These are phyloP conservation scores for Coecobrya sp. DNA, from an alignment of 2,888 invertebrate genomes.

Conservation along the genomic window DNA sequence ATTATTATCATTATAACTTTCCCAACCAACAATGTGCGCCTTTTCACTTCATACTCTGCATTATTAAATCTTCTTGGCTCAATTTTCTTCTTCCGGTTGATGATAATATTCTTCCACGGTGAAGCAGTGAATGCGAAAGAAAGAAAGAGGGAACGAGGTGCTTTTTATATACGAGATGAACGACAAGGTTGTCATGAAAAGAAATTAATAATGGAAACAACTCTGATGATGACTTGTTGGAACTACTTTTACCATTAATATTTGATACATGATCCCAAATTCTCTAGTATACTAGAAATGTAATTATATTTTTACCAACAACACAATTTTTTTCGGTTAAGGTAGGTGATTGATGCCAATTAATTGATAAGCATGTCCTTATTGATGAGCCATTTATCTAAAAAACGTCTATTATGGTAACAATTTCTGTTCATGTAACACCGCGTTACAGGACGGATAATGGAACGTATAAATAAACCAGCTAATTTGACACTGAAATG, in stretches of 20 bases:
- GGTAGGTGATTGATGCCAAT: background rate
- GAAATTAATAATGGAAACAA: background rate
- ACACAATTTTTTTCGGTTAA: background rate
- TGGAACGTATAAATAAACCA: too few species aligned
- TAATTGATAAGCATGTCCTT: too few species aligned
- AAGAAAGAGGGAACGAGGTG: background rate
- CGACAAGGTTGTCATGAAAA: slow-evolving; percentile 30
- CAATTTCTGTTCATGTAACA: too few species aligned
- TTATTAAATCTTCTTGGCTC: slow-evolving; percentile 27
- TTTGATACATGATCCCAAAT: background rate
- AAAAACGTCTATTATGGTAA: too few species aligned
- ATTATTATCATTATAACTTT: background rate
- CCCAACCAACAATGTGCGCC: slow-evolving; percentile 35
- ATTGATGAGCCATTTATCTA: too few species aligned
- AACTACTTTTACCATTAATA: background rate
- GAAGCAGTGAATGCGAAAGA: background rate
- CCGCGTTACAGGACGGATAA: too few species aligned
- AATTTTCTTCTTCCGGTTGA: slow-evolving; percentile 47
- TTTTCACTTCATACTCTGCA: slow-evolving; percentile 39
- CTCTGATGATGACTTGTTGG: background rate
- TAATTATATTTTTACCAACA: background rate
- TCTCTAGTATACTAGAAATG: background rate
- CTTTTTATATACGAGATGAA: background rate
- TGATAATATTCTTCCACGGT: slow-evolving; percentile 4
- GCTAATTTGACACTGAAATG: too few species aligned